Percentiles rank a stretch among this genome's conserved stretches.
These are phyloP conservation scores for Tinea pellionella DNA, from an alignment of 2,888 invertebrate species.

Conservation along the genomic window DNA sequence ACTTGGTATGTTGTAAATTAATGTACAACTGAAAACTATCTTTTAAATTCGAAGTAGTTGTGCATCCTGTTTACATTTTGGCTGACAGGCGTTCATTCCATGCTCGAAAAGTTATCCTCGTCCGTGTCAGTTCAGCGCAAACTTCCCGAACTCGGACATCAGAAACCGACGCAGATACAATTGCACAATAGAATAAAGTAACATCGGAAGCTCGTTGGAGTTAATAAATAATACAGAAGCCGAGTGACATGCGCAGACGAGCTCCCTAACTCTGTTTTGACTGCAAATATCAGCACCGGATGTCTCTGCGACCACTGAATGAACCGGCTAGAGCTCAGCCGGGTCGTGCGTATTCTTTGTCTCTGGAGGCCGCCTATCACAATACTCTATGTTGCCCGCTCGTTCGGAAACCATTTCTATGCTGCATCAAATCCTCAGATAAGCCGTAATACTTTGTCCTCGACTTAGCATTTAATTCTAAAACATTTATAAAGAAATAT, in stretches of 20 bases:
- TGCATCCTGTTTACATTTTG: conserved; percentile 51
- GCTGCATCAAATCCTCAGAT: conserved; percentile 5
- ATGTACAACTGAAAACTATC: conserved; percentile 22
- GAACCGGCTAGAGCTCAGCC: not conserved
- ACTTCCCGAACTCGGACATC: conserved; percentile 59
- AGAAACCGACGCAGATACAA: conserved; percentile 50
- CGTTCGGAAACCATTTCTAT: conserved; percentile 1
- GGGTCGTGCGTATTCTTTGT: conserved; percentile 46
- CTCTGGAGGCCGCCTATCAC: conserved; percentile 43
- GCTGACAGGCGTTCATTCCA: conserved; percentile 64
- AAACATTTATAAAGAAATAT: conserved; percentile 2
- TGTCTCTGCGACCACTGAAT: conserved; percentile 27
- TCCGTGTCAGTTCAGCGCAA: conserved; percentile 52
- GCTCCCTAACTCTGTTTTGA: conserved; percentile 57
- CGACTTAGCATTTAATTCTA: conserved; percentile 13
- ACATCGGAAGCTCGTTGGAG: conserved; percentile 68
- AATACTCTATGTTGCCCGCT: conserved; percentile 28
- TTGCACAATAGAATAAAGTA: conserved; percentile 66
- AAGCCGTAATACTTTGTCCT: conserved; percentile 1
- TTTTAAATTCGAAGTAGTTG: conserved; percentile 34
- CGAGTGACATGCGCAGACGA: conserved; percentile 57
- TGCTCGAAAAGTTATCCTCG: conserved; percentile 63
- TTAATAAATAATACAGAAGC: conserved; percentile 66
- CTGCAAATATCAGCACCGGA: conserved; percentile 61
- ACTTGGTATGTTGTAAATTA: not conserved